These are phyloP conservation scores for Cryptoprocta ferox DNA, from an alignment of 2,797 vertebrate genomes.

Conservation along the genomic window DNA sequence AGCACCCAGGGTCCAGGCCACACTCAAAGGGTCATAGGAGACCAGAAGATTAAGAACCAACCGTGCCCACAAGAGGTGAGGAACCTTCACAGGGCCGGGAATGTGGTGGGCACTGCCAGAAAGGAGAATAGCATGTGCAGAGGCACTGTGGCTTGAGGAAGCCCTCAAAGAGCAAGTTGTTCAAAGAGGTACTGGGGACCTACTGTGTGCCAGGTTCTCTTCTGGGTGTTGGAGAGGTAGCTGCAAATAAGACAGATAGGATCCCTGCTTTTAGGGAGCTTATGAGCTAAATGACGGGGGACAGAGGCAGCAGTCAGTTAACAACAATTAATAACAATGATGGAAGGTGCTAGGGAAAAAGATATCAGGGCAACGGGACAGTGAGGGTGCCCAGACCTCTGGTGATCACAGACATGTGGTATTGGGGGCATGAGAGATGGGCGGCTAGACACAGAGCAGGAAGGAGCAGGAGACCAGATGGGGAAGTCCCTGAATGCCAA, in stretches of 20 bases:
- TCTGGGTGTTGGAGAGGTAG: not conserved
- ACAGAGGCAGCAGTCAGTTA: not conserved
- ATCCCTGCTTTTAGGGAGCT: not conserved
- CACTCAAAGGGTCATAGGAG: not conserved
- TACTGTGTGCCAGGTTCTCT: fast-evolving
- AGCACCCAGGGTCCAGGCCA: not conserved
- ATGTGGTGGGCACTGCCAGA: fast-evolving
- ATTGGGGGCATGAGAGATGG: fast-evolving
- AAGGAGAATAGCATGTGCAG: not conserved
- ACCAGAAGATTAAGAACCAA: not conserved
- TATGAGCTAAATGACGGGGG: fast-evolving
- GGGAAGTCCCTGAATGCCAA: not conserved
- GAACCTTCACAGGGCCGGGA: not conserved
- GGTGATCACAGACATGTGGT: too few species aligned
- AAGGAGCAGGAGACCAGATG: not conserved
- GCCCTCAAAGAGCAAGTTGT: not conserved
- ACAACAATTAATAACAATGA: not conserved
- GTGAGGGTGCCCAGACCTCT: not conserved
- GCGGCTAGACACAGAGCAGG: not conserved
- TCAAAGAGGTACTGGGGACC: not conserved
- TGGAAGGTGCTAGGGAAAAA: not conserved
- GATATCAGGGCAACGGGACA: fast-evolving
- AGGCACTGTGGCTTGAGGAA: not conserved
- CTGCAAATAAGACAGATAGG: not conserved
- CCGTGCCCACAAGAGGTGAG: not conserved